phyloP scores from a whole-genome alignment of 2,888 invertebrate species.

The Diabrotica balteata region DNA sequence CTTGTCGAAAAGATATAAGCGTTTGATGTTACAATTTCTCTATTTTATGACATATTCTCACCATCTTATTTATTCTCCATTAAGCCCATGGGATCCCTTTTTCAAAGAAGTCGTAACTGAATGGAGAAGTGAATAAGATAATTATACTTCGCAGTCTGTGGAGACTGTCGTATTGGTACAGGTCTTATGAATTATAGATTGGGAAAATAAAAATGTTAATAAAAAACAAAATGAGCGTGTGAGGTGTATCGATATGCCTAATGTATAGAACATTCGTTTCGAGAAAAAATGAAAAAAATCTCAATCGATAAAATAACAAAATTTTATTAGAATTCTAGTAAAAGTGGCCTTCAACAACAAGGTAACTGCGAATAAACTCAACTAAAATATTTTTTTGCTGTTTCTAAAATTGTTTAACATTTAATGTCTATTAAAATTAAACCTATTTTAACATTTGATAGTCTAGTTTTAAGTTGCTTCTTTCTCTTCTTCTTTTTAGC shows the following conservation, averaged over 20 bases:
- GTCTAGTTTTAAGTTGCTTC: no score
- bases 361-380: no score
- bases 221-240: not conserved
- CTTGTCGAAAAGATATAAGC: not conserved
- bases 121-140: not conserved
- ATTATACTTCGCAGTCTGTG: not conserved
- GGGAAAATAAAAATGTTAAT: not conserved
- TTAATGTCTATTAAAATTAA: no score
- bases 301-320: no score
- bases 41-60: not conserved
- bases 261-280: no score
- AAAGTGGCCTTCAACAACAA: no score
- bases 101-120: not conserved
- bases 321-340: no score
- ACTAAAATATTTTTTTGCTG: no score
- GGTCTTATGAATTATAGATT: not conserved
- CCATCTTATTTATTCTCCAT: slow-evolving; percentile 1
- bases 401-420: no score
- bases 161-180: not conserved
- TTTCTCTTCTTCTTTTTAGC: no score
- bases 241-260: not conserved
- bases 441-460: no score
- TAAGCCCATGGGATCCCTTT: not conserved
- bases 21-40: not conserved
- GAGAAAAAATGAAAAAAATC: no score